These are phyloP conservation scores for Pangasius djambal DNA, from an alignment of 2,797 vertebrate genomes.

Conservation along the genomic window DNA sequence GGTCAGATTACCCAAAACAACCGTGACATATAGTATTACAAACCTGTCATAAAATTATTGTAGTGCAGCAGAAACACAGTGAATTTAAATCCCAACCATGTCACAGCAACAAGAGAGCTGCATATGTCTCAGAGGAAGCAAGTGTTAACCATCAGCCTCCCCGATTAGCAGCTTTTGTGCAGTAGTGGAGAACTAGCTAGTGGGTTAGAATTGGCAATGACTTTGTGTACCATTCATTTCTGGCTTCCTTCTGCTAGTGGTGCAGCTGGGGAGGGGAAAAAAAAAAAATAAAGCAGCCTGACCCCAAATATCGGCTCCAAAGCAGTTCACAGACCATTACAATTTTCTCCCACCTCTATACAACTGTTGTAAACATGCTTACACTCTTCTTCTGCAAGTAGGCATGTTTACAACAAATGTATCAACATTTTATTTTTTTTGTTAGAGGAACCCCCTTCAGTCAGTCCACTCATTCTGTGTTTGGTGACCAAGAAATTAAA, in stretches of 20 bases:
- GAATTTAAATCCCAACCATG: background rate
- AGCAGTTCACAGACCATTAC: background rate
- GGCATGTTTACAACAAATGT: background rate
- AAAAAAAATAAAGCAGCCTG: no score
- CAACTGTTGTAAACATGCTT: background rate
- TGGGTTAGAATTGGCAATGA: no score
- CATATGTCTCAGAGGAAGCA: background rate
- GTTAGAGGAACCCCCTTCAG: background rate
- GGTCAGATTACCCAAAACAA: conserved; percentile 1
- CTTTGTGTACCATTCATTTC: background rate
- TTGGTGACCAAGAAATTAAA: background rate
- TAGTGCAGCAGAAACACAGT: background rate
- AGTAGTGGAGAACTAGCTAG: background rate
- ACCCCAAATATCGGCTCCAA: background rate
- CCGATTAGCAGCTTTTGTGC: no score
- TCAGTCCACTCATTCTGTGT: background rate
- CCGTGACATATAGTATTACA: background rate
- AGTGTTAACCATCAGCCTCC: background rate
- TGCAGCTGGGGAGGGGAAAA: background rate
- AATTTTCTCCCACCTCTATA: background rate
- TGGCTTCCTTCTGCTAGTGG: background rate
- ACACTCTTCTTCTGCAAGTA: background rate
- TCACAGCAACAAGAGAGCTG: no score
- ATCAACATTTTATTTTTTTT: background rate
- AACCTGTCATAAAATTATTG: background rate